Conservation (phyloP, 2,113 vertebrate genomes). For the Calyptomena viridis region DNA sequence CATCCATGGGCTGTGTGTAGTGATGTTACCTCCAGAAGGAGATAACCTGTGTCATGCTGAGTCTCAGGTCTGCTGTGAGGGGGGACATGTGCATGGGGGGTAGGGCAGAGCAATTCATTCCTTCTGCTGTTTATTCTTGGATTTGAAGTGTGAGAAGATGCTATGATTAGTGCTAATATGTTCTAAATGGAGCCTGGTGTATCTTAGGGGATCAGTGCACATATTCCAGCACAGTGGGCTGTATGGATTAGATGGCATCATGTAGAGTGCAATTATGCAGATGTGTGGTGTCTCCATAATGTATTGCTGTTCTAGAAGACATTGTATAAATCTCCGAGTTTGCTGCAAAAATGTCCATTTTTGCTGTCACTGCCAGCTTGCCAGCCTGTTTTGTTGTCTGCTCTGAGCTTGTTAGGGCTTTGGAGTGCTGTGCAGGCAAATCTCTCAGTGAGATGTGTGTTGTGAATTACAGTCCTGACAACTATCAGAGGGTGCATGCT, state of each 20-base stretch:
- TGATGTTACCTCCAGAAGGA: neutral
- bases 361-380: neutral
- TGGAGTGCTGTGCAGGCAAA: neutral
- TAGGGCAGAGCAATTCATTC: neutral
- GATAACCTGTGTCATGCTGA: neutral
- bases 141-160: neutral
- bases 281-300: neutral
- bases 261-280: neutral
- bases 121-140: neutral
- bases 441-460: neutral
- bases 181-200: neutral
- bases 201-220: neutral
- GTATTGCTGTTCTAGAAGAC: neutral
- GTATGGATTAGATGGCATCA: neutral
- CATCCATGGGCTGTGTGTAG: neutral
- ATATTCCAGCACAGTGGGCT: slow-evolving; percentile 15
- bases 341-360: slow-evolving; percentile 6
- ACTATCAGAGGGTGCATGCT: neutral
- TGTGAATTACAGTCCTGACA: neutral
- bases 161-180: neutral
- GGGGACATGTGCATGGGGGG: neutral
- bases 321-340: neutral
- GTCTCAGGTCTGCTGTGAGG: neutral
- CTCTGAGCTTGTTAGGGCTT: slow-evolving; percentile 29
- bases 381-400: neutral